These are phyloP conservation scores for Epizoanthus ramosus DNA, from an alignment of 92 coral and sea anemone species.

Conservation along the genomic window DNA sequence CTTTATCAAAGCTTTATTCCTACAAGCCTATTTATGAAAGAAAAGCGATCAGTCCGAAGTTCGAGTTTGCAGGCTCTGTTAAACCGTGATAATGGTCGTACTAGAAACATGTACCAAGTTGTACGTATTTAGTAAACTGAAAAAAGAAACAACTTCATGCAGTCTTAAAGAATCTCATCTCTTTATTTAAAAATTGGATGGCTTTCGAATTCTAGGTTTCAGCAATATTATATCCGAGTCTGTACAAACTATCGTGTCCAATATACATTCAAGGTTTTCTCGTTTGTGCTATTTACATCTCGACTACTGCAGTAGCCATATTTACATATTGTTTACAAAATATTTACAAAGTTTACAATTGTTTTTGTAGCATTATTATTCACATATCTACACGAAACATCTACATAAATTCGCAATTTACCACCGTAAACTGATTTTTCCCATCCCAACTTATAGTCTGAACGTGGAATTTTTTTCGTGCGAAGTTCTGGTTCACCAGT, in stretches of 20 bases:
- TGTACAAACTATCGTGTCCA: conserved; percentile 33
- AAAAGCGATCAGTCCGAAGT: not conserved
- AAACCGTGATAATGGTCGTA: too few relatives aligned
- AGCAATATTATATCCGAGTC: not conserved
- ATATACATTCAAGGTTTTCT: conserved; percentile 9
- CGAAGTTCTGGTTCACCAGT: not conserved
- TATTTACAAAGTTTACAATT: conserved; percentile 33
- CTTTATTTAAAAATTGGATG: conserved; percentile 12
- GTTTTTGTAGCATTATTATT: not conserved
- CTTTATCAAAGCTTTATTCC: too few relatives aligned
- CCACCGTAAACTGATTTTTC: conserved; percentile 1
- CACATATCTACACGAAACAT: conserved; percentile 38
- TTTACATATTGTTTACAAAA: conserved; percentile 43
- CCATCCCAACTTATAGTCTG: not conserved
- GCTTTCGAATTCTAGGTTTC: not conserved
- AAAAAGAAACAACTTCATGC: not conserved
- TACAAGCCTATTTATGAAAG: too few relatives aligned
- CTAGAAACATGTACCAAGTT: not conserved
- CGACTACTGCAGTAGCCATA: not conserved
- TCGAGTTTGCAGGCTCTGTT: not conserved
- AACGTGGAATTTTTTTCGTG: conserved; percentile 2
- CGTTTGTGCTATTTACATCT: conserved; percentile 20
- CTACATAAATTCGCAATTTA: conserved; percentile 17
- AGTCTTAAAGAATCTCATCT: not conserved
- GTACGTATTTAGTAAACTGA: not conserved